Percentiles rank a stretch among this genome's conserved stretches.
Evolutionary conservation across 2,113 vertebrate species (phyloP).

Genomic region (zebrafish (Danio rerio)): GRCz12tu NC_133182.1:20575001-20575500

Average conservation of each 20-base stretch:
- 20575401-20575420: too few species aligned
- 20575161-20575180: neutral
- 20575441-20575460: too few species aligned
- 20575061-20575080: slow-evolving; percentile 63
- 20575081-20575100: slow-evolving; percentile 59
- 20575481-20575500: too few species aligned
- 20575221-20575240: slow-evolving; percentile 22
- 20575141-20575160: slow-evolving; percentile 44
- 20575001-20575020: slow-evolving; percentile 73
- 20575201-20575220: neutral
- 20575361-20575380: neutral
- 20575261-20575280: slow-evolving; percentile 81
- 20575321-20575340: neutral
- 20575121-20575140: neutral
- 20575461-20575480: too few species aligned
- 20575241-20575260: slow-evolving; percentile 65
- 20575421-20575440: too few species aligned
- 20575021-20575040: slow-evolving; percentile 62
- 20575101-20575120: slow-evolving; percentile 12
- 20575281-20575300: slow-evolving; percentile 81
- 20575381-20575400: too few species aligned
- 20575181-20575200: neutral
- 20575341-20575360: neutral
- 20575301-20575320: slow-evolving; percentile 70
- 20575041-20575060: slow-evolving; percentile 74